Evolutionary conservation across 2,888 invertebrate genomes (phyloP), one percentile per base, ranked within the genome.

Genomic region (Chrysolina haemoptera): DNA sequence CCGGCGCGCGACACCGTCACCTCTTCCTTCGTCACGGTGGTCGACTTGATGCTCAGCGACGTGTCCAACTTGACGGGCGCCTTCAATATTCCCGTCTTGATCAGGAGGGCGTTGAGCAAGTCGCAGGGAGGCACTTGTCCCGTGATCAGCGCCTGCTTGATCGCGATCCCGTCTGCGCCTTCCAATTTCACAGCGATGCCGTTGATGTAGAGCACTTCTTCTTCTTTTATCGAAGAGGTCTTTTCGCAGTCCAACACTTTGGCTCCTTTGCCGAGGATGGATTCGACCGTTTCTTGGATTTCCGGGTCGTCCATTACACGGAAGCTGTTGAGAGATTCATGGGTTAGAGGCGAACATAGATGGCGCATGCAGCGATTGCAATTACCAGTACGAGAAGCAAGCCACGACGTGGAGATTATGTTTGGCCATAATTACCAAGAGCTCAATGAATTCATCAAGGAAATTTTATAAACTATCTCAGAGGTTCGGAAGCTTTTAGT

Each of bases 211-310:
- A 94, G 87, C 70, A 93, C 91, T 86, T 94, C 94, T 84, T 94
- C 94, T 84, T 93, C 92, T 73, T 91, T 90, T 70, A 93, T 91
- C 71, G 91, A 91, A n/a, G 93, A 93, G 78, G 92, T 92, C 82
- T 93, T 93, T 85, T 93, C 92, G 85, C 93, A 93, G 86, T 94
- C 93, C 73, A 94, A 91, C 76, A 94, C 92, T 88, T 92, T 91
- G 40, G 91, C 92, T 76, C 92, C 92, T 80, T 92, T 93, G 74
- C 94, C 94, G 77, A 93, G 90, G 79, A 94, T 92, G 78, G 93
- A 92, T 87, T 94, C 93, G 75, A 94, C 94, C 76, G 93, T 93
- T 83, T 93, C 93, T 84, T 93, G 91, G 80, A 94, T 93, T 87
- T 94, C 93, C 81, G 90, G 89, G 86, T 93, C 93, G 87, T 94